Evolutionary conservation across 2,113 vertebrate genomes (phyloP), one percentile per base, ranked within the genome.

Genomic region (Oostethus manadensis): DNA sequence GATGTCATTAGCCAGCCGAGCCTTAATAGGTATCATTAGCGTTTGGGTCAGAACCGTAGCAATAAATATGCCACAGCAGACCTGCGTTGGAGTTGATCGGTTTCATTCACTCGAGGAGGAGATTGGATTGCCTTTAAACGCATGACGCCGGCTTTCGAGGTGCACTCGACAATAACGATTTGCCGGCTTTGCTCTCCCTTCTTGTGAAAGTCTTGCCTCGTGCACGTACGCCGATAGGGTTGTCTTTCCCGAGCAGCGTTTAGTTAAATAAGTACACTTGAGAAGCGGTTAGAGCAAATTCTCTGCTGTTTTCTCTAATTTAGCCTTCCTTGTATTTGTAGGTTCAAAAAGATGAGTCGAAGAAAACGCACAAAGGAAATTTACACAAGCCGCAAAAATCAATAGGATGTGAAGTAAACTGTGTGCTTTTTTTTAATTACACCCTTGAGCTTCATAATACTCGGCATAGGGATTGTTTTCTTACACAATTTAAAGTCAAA

Each of bases 1-100:
- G 33, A 50, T 78, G 66, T 85, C 81, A 79, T 84, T 86, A 84
- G 77, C 62, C 70, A 75, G 62, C 62, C 68, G 26, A 61, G 69
- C 64, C 55, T 67, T 77, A 88, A 87, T 87, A 74, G 79, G 76
- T 82, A 75, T 77, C 83, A 84, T 86, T 82, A 87, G 71, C 79
- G 73, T 81, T 76, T 78, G 71, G 82, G 79, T 80, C 82, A 78
- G 70, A 80, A 74, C 72, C 70, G 42, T 54, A 64, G 61, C 56
- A 71, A 64, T 76, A 77, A 78, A 80, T 78, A 72, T 69, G 68
- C 45, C 62, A 51, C 60, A 66, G 29, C 57, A 59, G 68, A 74
- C 60, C 51, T 26, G 60, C 17, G 2, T 68, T 71, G 59, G 58
- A 75, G 22, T 73, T 66, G 65, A 78, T 76, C 76, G 71, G 54